These are phyloP conservation scores for Ptilorrhoa leucosticta DNA, from an alignment of 2,113 vertebrate genomes.

Conservation along the genomic window DNA sequence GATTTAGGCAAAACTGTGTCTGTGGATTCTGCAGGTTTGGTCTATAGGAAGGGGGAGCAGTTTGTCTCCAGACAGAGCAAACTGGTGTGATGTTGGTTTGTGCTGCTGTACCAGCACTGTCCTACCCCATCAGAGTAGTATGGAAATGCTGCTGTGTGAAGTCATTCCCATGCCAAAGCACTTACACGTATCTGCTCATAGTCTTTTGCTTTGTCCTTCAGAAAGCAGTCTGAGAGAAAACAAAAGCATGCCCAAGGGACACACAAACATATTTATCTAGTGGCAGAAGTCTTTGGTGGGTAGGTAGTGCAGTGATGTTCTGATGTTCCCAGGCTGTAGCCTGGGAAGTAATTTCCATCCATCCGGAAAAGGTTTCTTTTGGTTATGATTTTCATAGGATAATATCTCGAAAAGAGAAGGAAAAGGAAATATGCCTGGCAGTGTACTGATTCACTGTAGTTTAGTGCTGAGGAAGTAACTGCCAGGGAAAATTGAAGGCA, in stretches of 20 bases:
- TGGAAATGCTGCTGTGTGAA: not conserved
- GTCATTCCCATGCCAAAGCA: not conserved
- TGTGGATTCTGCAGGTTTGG: not conserved
- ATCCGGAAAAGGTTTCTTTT: not conserved
- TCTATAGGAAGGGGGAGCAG: not conserved
- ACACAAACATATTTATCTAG: not conserved
- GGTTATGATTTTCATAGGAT: not conserved
- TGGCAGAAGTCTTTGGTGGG: not conserved
- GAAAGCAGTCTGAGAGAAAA: not conserved
- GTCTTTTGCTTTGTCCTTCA: not conserved
- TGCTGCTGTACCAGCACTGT: not conserved
- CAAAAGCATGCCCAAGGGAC: rapidly evolving
- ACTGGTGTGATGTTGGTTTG: rapidly evolving
- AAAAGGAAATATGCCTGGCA: not conserved
- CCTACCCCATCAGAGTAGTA: rapidly evolving
- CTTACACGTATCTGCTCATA: not conserved
- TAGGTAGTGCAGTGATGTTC: not conserved
- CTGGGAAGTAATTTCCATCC: not conserved
- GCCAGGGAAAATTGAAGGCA: not conserved
- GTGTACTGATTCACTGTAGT: not conserved
- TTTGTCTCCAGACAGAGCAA: not conserved
- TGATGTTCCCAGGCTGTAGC: not conserved
- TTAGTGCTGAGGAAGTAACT: not conserved
- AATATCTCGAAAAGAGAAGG: not conserved
- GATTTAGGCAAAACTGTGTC: not conserved